Percentiles rank a stretch among this genome's conserved stretches.
These are phyloP conservation scores for Melanotaenia pygmaea DNA, from an alignment of 2,797 vertebrate species.

Conservation along the genomic window DNA sequence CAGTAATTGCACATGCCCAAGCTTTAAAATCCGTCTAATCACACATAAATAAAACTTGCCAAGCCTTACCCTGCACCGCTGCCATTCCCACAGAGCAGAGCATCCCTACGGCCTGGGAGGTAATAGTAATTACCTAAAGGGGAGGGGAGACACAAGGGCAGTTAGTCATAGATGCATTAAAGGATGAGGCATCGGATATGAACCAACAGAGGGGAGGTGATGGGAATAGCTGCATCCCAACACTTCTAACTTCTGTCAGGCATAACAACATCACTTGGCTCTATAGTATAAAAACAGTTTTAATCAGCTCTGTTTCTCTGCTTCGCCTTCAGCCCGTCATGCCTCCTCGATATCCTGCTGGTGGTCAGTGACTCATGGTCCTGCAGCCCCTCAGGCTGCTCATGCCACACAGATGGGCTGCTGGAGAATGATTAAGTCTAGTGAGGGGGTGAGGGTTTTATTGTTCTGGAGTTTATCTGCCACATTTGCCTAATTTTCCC, in stretches of 20 bases:
- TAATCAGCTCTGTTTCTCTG: conserved; percentile 1
- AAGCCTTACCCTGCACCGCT: conserved; percentile 92
- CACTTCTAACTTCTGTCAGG: background rate
- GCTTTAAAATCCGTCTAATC: too few relatives aligned
- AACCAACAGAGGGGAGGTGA: background rate
- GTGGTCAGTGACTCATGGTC: conserved; percentile 34
- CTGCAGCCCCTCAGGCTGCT: conserved; percentile 1
- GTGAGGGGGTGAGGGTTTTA: conserved; percentile 6
- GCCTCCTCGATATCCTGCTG: conserved; percentile 27
- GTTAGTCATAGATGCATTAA: conserved; percentile 6
- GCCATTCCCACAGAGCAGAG: conserved; percentile 94
- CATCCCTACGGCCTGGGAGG: conserved; percentile 90
- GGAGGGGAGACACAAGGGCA: conserved; percentile 25
- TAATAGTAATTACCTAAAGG: conserved; percentile 91
- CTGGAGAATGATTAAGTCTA: conserved; percentile 45
- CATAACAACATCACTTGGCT: background rate
- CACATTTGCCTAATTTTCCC: conserved; percentile 59
- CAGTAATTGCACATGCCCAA: conserved; percentile 44
- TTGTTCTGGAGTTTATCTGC: conserved; percentile 59
- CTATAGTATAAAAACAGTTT: background rate
- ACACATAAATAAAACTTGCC: too few relatives aligned
- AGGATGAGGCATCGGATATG: too few relatives aligned
- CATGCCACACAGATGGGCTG: conserved; percentile 18
- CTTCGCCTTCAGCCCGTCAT: conserved; percentile 38
- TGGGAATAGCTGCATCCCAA: too few relatives aligned